Base-by-base conservation (phyloP, 2,888 invertebrate species). In the Heliconius ethilla region DNA sequence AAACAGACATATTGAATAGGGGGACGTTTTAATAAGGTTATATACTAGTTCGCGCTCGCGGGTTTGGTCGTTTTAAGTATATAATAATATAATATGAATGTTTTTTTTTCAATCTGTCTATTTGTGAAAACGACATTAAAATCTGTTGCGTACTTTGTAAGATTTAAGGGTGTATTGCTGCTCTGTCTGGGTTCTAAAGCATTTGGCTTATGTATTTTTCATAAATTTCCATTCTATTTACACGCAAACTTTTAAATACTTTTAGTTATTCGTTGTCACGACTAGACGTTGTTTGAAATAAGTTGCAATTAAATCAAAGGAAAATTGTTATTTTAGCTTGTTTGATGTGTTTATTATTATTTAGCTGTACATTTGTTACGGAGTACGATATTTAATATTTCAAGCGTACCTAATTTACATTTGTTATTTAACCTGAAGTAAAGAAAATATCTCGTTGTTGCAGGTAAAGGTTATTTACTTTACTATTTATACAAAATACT, bases 221-320 rank as follows among this genome's bases (percentile, higher is more conserved):
- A 63, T 63, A 63, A 65, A 65, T 18, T 29, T 18, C 22, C 22
- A 11, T 67, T 40, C 3, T 67, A n/a, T 67, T 67, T 67, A 40
- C 10, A 67, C 7, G 9, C 2, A 37, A n/a, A 10, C 22, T 37
- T n/a, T 66, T 11, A 66, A 37, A 66, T 29, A 13, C n/a, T 10
- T 37, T n/a, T 67, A 67, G 67, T 67, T 67, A 67, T 67, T 67
- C 37, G 1, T 67, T n/a, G 67, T 67, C 37, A 67, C 67, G 67
- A 67, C 18, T n/a, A 40, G 22, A 37, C 37, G 13, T 66, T 37
- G 9, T 33, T 10, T 66, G 9, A 65, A 22, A 37, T 66, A 33
- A 37, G 33, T 33, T 33, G 33, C 22, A 33, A 33, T 37, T 9
- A 66, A 33, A 33, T 67, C n/a, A 67, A 67, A n/a, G 22, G 33